Evolutionary conservation across 2,113 vertebrate genomes (phyloP), one percentile per base, ranked within the genome.

Genomic region (Nannobrachium achirus): DNA sequence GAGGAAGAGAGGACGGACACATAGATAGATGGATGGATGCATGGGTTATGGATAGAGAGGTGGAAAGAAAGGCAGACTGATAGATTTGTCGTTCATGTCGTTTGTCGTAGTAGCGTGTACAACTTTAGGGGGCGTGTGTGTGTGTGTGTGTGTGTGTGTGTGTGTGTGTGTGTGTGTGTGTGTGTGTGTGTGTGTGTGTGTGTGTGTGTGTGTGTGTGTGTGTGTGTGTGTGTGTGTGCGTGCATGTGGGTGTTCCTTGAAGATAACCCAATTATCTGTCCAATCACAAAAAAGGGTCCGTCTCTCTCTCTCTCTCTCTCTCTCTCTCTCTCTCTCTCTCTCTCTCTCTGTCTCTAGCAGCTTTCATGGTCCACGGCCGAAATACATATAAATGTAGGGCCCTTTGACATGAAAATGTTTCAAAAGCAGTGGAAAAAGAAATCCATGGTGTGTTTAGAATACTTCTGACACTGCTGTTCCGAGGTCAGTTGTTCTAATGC

Each of bases 181-280:
- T 19, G 16, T 45, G 1, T 33, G 8, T 49, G 44, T 9, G 14
- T 7, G 6, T n/a, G 1, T 56, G 55, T 56, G 53, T 56, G 53
- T 38, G 53, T 33, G 53, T 38, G 55, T 16, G 19, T 40, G 55
- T 40, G 25, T 39, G 20, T 38, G 14, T n/a, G n/a, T 40, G 11
- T 56, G 20, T 38, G 20, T 25, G 13, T 62, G 44, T 38, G 14
- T 38, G 59, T 46, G 42, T 48, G 59, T 46, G 41, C 46, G 50
- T 25, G 14, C 55, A 15, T 66, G 20, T 19, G n/a, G 20, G 19
- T 45, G 38, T 18, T 33, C 25, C 25, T 33, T 33, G 25, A 33
- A 33, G 25, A 33, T 33, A 2, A 33, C 3, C 25, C 25, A 4
- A 33, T 33, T 33, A 33, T 33, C 25, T 56, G 16, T 19, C 51